Base-by-base conservation (phyloP, 2,113 vertebrate genomes). In the Bambusicola thoracicus region DNA sequence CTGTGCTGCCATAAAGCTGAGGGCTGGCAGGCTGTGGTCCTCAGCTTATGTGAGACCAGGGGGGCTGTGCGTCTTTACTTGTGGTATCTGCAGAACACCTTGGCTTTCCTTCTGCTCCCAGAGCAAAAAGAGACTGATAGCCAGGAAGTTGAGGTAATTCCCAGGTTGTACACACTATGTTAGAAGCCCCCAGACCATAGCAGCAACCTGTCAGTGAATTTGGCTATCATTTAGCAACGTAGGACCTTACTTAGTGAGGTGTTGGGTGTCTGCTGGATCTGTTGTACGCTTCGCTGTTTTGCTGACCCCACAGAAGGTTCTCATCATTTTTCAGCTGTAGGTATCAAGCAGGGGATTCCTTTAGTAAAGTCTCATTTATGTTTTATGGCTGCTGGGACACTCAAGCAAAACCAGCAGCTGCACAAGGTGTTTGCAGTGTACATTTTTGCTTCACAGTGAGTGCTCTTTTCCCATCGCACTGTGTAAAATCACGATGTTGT, bases 361-460 rank as follows among this genome's bases (percentile, higher is more conserved):
- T n/a, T 56, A 89, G 85, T 90, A 77, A 92, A 92, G 89, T 91
- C 43, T 67, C 93, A 51, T 93, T 95, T 93, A 53, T 85, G 66
- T 2, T 73, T 89, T 36, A 1, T 49, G n/a, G 86, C 84, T 94
- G 63, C 43, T 51, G 89, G 89, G 90, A 62, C 30, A 6, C 51
- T 78, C 81, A 38, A 89, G 81, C 63, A 69, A 43, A 90, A 29
- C 15, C 12, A 6, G 27, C 38, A 69, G 30, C 48, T 46, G 20
- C 9, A 1, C 34, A 7, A 92, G 63, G 61, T 51, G 36, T 78
- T 81, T 22, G 30, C 15, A 2, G 38, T 69, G 29, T 89, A 75
- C 76, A 55, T 77, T 90, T 77, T 73, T 94, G 49, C 63, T 91
- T 43, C 3, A 0, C 15, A 10, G 30, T 72, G 66, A 94, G 63